Evolutionary conservation across 2,113 vertebrate genomes (phyloP), one percentile per base, ranked within the genome.

Genomic region (Mus pahari): DNA sequence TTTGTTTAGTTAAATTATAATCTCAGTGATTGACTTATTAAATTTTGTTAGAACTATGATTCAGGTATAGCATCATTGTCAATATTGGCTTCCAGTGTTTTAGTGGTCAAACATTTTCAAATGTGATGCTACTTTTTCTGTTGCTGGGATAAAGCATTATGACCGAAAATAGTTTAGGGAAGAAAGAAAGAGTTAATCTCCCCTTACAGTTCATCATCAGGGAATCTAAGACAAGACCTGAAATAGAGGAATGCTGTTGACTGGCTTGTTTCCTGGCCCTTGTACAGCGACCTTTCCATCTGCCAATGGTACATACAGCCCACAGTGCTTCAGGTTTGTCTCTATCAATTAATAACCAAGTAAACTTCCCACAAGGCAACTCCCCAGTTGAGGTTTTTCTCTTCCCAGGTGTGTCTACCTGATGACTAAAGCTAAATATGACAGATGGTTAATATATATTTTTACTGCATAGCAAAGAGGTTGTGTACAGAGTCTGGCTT

Each of bases 41-140:
- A 64, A 50, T n/a, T n/a, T 84, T 55, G 70, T 96, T 89, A 88
- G 97, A 88, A 97, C 95, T 97, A 79, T 90, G 64, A 95, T 96
- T 97, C 36, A 96, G 73, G 75, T 96, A 79, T 97, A n/a, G 75
- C 58, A 92, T 96, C 84, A 95, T 79, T 88, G 53, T 97, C 90
- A 96, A 83, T 12, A 42, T 66, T 92, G n/a, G 0, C 3, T 84
- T 90, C 31, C 24, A 62, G 53, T 42, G 39, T 81, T 55, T 60
- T 12, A 42, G 66, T 50, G 88, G 66, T 12, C 22, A 53, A 86
- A 73, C 64, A 7, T 16, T 66, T 94, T 73, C 39, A 78, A 68
- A 68, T 90, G 48, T 53, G 7, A 19, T 31, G 10, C 13, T 77
- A 28, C n/a, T 12, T 50, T 77, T 78, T 78, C 45, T 50, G 45